Evolutionary conservation across 2,113 vertebrate genomes (phyloP).

Genomic region (Hydropotes inermis): DNA sequence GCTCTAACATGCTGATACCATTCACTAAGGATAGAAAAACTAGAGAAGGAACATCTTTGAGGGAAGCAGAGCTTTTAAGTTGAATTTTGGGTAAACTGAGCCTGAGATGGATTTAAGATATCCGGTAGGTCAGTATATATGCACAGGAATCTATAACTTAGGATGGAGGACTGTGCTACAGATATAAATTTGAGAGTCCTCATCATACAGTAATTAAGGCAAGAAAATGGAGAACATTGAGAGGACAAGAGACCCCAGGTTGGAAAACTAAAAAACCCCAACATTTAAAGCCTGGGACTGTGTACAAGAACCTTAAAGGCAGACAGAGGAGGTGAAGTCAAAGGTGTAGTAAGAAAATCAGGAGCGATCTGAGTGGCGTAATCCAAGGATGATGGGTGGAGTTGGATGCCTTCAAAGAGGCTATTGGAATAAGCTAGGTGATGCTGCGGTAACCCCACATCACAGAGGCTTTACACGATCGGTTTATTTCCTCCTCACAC

Average conservation of each 20-base stretch:
- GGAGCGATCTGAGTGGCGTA: not conserved
- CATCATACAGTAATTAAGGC: not conserved
- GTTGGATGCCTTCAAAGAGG: not conserved
- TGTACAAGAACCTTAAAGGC: not conserved
- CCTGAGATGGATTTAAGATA: not conserved
- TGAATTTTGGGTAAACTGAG: not conserved
- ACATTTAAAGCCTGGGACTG: not conserved
- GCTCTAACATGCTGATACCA: not conserved
- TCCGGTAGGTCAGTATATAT: not conserved
- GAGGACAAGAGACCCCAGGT: not conserved
- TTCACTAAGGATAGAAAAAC: not conserved
- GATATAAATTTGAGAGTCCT: not conserved
- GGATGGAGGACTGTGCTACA: not conserved
- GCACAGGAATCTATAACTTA: not conserved
- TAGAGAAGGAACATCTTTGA: not conserved
- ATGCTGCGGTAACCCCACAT: not conserved
- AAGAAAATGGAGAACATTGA: not conserved
- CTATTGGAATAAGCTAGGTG: not conserved
- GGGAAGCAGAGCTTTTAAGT: not conserved
- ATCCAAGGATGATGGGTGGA: not conserved
- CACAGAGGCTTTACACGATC: not conserved
- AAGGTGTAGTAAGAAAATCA: not conserved
- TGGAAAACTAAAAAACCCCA: not conserved
- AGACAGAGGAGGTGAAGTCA: not conserved
- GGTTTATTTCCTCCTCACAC: not conserved